These are phyloP conservation scores for Azemiops feae DNA, from an alignment of 2,113 vertebrate species.

Conservation along the genomic window DNA sequence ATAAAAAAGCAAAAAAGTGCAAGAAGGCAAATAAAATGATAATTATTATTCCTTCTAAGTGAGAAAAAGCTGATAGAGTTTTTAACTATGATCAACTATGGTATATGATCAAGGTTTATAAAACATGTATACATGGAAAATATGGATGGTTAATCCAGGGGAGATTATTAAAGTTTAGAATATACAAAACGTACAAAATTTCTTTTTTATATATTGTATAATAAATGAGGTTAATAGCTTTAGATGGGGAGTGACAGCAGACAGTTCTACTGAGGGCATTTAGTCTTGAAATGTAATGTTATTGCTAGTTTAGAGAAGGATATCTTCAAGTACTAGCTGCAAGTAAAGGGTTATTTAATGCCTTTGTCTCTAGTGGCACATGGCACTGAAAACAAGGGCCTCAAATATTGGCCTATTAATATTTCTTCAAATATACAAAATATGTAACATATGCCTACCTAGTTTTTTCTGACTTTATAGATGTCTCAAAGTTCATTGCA, in stretches of 20 bases:
- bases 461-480: conserved; percentile 60
- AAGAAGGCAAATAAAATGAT: background rate
- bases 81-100: background rate
- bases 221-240: background rate
- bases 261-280: background rate
- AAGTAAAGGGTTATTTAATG: background rate
- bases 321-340: background rate
- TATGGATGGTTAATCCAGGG: background rate
- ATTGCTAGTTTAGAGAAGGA: background rate
- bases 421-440: background rate
- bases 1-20: background rate
- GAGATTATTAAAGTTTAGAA: background rate
- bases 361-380: background rate
- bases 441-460: background rate
- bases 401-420: background rate
- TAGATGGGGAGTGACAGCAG: background rate
- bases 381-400: background rate
- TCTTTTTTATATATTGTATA: background rate
- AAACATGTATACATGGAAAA: background rate
- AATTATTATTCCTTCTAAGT: background rate
- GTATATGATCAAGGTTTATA: background rate
- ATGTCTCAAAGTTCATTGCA: conserved; percentile 69
- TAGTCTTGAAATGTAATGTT: background rate
- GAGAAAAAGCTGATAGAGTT: background rate
- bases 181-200: background rate